phyloP scores from a whole-genome alignment of 2,113 vertebrate species.

The Podiceps cristatus region DNA sequence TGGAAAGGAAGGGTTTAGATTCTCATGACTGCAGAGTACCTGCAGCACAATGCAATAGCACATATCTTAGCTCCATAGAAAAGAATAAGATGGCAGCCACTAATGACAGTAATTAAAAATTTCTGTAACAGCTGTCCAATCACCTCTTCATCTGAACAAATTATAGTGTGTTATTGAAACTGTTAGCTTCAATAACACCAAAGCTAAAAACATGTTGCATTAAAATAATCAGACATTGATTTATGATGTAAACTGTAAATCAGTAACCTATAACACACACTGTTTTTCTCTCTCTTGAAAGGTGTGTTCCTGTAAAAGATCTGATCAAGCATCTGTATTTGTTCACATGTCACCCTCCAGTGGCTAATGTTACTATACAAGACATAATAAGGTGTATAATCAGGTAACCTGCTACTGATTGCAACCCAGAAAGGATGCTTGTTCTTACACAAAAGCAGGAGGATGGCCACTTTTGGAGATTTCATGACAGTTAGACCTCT shows the following conservation, averaged over 20 bases:
- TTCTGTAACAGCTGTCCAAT: constrained; percentile 63
- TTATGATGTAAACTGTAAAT: constrained; percentile 54
- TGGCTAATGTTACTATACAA: not conserved
- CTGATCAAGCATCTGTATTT: constrained; percentile 16
- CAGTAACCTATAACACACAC: constrained; percentile 31
- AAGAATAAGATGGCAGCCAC: constrained; percentile 42
- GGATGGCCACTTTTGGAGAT: not conserved
- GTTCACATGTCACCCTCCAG: constrained; percentile 5
- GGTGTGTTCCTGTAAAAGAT: constrained; percentile 19
- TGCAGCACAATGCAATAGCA: not conserved
- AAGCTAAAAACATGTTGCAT: constrained; percentile 41
- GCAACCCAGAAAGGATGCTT: not conserved
- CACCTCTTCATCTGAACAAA: constrained; percentile 60
- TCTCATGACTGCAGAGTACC: not conserved
- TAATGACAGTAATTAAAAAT: constrained; percentile 70
- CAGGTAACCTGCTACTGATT: not conserved
- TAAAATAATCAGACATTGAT: constrained; percentile 57
- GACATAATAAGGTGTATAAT: not conserved
- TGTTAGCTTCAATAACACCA: constrained; percentile 22
- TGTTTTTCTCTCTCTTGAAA: not conserved
- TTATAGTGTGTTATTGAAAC: constrained; percentile 60
- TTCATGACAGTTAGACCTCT: not conserved
- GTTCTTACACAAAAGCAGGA: not conserved
- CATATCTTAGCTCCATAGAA: not conserved
- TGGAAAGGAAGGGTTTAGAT: not conserved